Base-by-base conservation (phyloP, 2,797 vertebrate species). In the Characodon lateralis region DNA sequence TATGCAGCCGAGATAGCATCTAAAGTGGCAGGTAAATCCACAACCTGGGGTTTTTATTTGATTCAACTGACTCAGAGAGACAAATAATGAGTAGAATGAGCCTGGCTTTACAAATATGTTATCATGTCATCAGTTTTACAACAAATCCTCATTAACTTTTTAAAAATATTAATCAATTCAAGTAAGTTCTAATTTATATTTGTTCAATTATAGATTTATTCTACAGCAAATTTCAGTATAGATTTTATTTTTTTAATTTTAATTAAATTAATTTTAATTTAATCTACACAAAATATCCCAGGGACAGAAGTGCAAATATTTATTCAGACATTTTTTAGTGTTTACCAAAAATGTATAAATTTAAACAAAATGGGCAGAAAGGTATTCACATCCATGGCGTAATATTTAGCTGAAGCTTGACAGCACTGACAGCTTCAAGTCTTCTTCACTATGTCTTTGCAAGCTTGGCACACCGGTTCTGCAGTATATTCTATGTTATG, bases 31-130 rank as follows among this genome's bases (percentile, higher is more conserved):
- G 58, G 58, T 59, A 59, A 59, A 59, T 59, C 58, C 58, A 59
- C 58, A 28, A 59, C 58, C 26, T 59, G 26, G 13, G 58, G 26
- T 59, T 59, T 59, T 1, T 59, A 6, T 59, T 28, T 28, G 58
- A 59, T 10, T 59, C 58, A 59, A 6, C 28, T 14, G 58, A 59
- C 58, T 59, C 26, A 59, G 28, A 28, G 58, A 59, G 58, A 28
- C 28, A 59, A 59, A 59, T 59, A 28, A 46, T 78, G 74, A 82
- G 74, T 71, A 71, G 58, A 70, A 12, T 26, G 56, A 28, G 56
- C n/a, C 26, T 59, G 58, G 56, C 56, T 59, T 59, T 59, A n/a
- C n/a, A 26, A 59, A 59, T 59, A 35, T 35, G 31, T 35, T 35
- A 35, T 35, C 31, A 35, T 35, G 31, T 35, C 28, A 16, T 16